Percentiles rank a stretch among this genome's conserved stretches.
Conservation (phyloP, 2,797 vertebrate genomes). For the Epinephelus awoara region DNA sequence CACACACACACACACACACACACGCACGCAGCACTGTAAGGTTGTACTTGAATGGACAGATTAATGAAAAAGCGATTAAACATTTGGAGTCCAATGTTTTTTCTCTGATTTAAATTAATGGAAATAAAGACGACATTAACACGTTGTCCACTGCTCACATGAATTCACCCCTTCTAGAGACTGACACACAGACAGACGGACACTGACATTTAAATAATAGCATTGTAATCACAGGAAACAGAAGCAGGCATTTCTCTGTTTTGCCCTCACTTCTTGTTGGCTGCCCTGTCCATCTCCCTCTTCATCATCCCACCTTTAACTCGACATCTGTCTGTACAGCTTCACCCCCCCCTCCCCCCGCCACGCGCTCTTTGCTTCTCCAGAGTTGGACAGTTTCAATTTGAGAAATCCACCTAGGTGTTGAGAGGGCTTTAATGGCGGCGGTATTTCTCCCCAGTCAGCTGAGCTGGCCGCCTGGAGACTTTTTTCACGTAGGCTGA, state of each 20-base stretch:
- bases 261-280: constrained; percentile 58
- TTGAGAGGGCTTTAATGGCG: constrained; percentile 69
- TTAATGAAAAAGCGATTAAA: constrained; percentile 56
- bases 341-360: neutral
- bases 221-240: constrained; percentile 68
- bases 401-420: constrained; percentile 75
- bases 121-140: constrained; percentile 61
- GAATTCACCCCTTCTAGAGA: constrained; percentile 41
- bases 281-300: constrained; percentile 49
- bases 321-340: constrained; percentile 51
- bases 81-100: constrained; percentile 28
- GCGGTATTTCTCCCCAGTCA: constrained; percentile 64
- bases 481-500: constrained; percentile 60
- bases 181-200: constrained; percentile 40
- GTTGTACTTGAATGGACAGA: constrained; percentile 51
- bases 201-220: constrained; percentile 75
- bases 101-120: constrained; percentile 47
- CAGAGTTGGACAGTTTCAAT: constrained; percentile 71
- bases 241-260: constrained; percentile 39
- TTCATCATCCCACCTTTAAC: constrained; percentile 45
- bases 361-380: constrained; percentile 33
- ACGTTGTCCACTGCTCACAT: constrained; percentile 46
- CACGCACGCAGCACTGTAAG: constrained; percentile 28
- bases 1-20: constrained; percentile 19
- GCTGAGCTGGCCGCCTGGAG: constrained; percentile 63